Percentiles rank a stretch among this genome's conserved stretches.
Evolutionary conservation across 2,797 vertebrate genomes (phyloP).

Genomic region (Anguilla anguilla): DNA sequence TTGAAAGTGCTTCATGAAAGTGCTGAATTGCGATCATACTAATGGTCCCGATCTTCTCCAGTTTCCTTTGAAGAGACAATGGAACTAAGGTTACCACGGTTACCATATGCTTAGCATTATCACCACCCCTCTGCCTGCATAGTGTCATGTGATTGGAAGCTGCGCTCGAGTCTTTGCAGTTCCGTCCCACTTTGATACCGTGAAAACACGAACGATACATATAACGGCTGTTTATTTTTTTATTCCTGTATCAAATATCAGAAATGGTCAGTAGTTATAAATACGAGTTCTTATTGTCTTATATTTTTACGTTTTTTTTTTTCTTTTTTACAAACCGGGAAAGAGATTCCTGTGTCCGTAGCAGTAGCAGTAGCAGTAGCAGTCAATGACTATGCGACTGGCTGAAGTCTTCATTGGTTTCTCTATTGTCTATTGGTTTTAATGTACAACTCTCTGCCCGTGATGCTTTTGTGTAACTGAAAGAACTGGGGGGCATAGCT

Average conservation of each 20-base stretch:
- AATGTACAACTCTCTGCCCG: neutral
- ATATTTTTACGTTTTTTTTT: neutral
- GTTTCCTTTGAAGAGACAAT: conserved; percentile 63
- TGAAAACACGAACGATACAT: conserved; percentile 27
- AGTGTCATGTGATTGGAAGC: conserved; percentile 63
- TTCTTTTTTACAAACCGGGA: neutral
- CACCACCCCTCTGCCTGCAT: conserved; percentile 47
- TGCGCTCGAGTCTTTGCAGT: conserved; percentile 40
- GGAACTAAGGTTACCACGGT: conserved; percentile 60
- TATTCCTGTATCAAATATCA: neutral
- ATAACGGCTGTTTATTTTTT: too few species aligned
- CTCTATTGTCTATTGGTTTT: too few species aligned
- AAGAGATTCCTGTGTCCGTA: neutral
- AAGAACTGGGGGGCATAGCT: neutral
- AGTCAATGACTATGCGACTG: neutral
- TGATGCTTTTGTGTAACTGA: neutral
- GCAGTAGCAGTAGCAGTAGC: neutral
- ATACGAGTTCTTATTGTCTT: neutral
- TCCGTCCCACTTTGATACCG: conserved; percentile 29
- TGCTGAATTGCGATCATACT: neutral
- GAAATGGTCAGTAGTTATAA: neutral
- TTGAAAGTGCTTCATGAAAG: neutral
- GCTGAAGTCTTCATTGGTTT: neutral
- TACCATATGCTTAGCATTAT: conserved; percentile 69
- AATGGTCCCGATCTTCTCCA: conserved; percentile 55